Evolutionary conservation across 2,113 vertebrate genomes (phyloP).

Genomic region (Tursiops truncatus): DNA sequence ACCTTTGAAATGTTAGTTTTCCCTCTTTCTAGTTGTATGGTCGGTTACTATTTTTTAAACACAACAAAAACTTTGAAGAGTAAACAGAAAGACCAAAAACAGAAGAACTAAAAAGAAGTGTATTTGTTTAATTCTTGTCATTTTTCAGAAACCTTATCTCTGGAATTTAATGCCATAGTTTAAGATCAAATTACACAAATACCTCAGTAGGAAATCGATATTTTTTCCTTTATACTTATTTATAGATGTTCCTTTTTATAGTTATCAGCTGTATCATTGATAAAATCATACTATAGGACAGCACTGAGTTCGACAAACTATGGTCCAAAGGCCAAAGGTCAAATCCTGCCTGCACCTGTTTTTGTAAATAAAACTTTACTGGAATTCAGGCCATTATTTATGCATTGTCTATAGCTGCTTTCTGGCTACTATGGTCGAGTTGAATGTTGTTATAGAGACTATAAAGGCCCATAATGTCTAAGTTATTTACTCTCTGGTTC

Average conservation of each 20-base stretch:
- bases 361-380: constrained; percentile 34
- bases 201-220: not conserved
- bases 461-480: not conserved
- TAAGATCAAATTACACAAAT: not conserved
- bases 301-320: not conserved
- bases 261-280: not conserved
- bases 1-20: not conserved
- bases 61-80: not conserved
- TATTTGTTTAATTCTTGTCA: not conserved
- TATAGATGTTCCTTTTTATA: not conserved
- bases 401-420: not conserved
- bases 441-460: not conserved
- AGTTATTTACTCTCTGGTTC: not conserved
- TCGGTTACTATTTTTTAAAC: constrained; percentile 15
- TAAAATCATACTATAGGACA: not conserved
- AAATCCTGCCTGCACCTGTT: not conserved
- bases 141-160: not conserved
- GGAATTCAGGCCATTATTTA: not conserved
- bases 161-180: not conserved
- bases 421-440: not conserved
- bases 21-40: not conserved
- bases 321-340: not conserved
- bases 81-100: not conserved
- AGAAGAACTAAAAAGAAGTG: not conserved
- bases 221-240: not conserved